Base-by-base conservation (phyloP, 2,888 invertebrate species). In the Apeira syringaria region DNA sequence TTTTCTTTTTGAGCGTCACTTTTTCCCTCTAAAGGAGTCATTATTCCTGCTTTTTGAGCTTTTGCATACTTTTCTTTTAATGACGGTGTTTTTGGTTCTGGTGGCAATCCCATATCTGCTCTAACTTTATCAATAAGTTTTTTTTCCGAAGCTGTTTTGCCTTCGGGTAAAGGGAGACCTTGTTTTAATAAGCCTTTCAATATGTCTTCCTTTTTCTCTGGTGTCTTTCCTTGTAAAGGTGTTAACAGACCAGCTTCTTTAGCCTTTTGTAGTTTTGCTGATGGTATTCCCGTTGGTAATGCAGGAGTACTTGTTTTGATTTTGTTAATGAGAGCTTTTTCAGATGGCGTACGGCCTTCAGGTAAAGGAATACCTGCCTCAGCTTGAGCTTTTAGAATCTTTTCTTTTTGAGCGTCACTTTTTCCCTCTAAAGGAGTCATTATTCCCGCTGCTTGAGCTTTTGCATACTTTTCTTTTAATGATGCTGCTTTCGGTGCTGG, bases 21-120 rank as follows among this genome's bases (percentile, higher is more conserved):
- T 54, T 63, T 63, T 0, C 66, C 67, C 46, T 65, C 60, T 30
- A 71, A 41, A 0, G 69, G 69, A 4, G 57, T 58, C n/a, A 69
- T 42, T 1, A 66, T 12, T 0, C 68, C 67, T 3, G 53, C 58
- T 5, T 48, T 56, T 47, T 55, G 53, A 3, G 60, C 61, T 55
- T 59, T 34, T 15, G 20, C 31, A 18, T 48, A 43, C 18, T 42
- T 55, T 20, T 46, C 36, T 39, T 41, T 59, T 3, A 26, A 34
- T 0, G 49, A 32, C 4, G 51, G 7, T 7, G 56, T 44, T 29
- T 46, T 56, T 18, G 53, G 55, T 36, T 47, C 47, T 6, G 35
- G 35, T 27, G 35, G 35, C 0, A 35, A 5, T 27, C 18, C 27
- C 11, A 35, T n/a, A 4, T 35, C 35, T 5, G 17, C n/a, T 10